phyloP scores from a whole-genome alignment of 2,797 vertebrate genomes.

The Alauda arvensis region DNA sequence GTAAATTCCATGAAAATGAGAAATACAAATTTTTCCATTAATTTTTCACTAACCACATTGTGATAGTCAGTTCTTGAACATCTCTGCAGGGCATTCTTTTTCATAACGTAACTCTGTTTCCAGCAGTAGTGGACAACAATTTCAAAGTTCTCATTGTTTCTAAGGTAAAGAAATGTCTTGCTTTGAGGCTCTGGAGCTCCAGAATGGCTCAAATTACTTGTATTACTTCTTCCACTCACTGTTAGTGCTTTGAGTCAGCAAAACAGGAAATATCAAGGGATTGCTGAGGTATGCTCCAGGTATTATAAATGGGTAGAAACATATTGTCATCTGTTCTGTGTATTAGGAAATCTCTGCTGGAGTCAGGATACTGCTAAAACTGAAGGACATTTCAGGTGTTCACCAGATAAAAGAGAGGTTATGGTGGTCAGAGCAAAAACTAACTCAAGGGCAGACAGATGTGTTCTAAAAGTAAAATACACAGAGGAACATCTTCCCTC shows the following conservation, averaged over 20 bases:
- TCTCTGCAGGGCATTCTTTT: neutral
- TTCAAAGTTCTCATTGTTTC: neutral
- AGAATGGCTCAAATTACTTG: neutral
- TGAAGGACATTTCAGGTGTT: slow-evolving; percentile 1
- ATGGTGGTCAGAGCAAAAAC: neutral
- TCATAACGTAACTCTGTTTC: neutral
- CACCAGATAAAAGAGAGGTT: neutral
- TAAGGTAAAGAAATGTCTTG: neutral
- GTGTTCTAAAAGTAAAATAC: neutral
- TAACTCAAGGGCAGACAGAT: neutral
- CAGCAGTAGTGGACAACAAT: neutral
- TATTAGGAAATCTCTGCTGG: slow-evolving; percentile 8
- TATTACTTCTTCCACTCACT: neutral
- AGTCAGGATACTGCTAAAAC: neutral
- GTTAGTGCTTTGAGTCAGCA: slow-evolving; percentile 33
- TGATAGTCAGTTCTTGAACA: neutral
- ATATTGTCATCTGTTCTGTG: neutral
- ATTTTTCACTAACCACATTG: neutral
- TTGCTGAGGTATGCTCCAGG: neutral
- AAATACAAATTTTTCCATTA: neutral
- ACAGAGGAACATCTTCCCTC: neutral
- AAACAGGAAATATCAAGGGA: slow-evolving; percentile 13
- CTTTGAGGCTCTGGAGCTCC: neutral
- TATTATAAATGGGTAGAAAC: slow-evolving; percentile 3
- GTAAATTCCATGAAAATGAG: neutral